Percentiles rank a stretch among this genome's conserved stretches.
Evolutionary conservation across 2,797 vertebrate species (phyloP).

Genomic region (Sebastes goodei): DNA sequence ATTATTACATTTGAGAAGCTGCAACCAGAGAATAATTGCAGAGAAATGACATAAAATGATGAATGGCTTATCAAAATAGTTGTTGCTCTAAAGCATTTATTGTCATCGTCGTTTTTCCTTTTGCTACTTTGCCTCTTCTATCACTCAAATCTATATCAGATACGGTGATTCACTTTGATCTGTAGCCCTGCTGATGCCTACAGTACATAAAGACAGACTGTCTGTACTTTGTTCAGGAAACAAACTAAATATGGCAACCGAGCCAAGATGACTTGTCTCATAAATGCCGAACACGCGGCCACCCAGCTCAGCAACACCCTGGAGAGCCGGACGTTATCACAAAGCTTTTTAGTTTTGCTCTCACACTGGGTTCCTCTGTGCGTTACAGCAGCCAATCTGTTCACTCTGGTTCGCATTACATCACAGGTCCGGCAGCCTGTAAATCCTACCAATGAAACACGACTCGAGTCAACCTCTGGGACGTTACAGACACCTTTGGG

Average conservation of each 20-base stretch:
- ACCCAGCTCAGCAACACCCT: conserved; percentile 41
- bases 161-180: background rate
- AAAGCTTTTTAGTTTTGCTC: conserved; percentile 66
- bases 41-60: background rate
- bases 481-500: conserved; percentile 67
- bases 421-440: conserved; percentile 69
- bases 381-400: conserved; percentile 52
- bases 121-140: background rate
- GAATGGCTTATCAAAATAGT: background rate
- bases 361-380: conserved; percentile 40
- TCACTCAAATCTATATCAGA: background rate
- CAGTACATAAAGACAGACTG: background rate
- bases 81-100: background rate
- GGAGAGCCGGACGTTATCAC: conserved; percentile 47
- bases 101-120: background rate
- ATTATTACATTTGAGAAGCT: background rate
- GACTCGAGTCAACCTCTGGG: conserved; percentile 58
- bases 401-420: conserved; percentile 71
- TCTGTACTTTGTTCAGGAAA: background rate
- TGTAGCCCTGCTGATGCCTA: background rate
- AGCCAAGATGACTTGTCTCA: conserved; percentile 28
- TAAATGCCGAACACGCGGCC: conserved; percentile 48
- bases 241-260: background rate
- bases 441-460: conserved; percentile 72
- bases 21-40: background rate